Percentiles rank a stretch among this genome's conserved stretches.
Conservation (phyloP, 2,888 invertebrate species). For the Strigamia crassipes region DNA sequence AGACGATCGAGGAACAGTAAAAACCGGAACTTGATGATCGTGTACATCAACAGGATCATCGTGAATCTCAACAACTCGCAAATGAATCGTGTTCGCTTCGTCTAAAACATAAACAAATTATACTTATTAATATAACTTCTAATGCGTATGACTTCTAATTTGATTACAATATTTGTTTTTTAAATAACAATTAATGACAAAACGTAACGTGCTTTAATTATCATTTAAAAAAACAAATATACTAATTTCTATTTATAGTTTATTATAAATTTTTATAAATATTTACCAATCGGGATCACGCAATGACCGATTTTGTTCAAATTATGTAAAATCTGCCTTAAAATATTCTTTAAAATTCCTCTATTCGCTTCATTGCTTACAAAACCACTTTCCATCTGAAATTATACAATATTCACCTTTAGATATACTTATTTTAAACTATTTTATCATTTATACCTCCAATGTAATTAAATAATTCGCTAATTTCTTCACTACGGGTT, state of each 20-base stretch:
- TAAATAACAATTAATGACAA: too few relatives aligned
- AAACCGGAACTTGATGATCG: slow-evolving; percentile 89
- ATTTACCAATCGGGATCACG: slow-evolving; percentile 61
- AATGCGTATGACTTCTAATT: too few relatives aligned
- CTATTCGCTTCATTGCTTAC: slow-evolving; percentile 71
- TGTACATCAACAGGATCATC: slow-evolving; percentile 79
- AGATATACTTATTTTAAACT: background rate
- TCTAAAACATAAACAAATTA: slow-evolving; percentile 62
- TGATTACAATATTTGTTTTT: too few relatives aligned
- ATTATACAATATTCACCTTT: slow-evolving; percentile 42
- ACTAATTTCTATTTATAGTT: too few relatives aligned
- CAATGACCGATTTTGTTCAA: slow-evolving; percentile 79
- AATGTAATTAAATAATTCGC: slow-evolving; percentile 80
- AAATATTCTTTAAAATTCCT: slow-evolving; percentile 72
- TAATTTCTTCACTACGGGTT: slow-evolving; percentile 90
- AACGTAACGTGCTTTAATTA: too few relatives aligned
- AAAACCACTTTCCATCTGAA: slow-evolving; percentile 78
- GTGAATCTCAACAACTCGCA: slow-evolving; percentile 82
- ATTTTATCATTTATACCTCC: slow-evolving; percentile 50
- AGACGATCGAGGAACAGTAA: slow-evolving; percentile 68
- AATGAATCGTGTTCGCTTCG: slow-evolving; percentile 83
- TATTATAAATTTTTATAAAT: too few relatives aligned
- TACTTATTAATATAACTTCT: too few relatives aligned
- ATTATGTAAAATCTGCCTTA: slow-evolving; percentile 78
- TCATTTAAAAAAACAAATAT: too few relatives aligned